Conservation (phyloP, 1,140 invertebrate species). For the Holcopasites calliopsidis region DNA sequence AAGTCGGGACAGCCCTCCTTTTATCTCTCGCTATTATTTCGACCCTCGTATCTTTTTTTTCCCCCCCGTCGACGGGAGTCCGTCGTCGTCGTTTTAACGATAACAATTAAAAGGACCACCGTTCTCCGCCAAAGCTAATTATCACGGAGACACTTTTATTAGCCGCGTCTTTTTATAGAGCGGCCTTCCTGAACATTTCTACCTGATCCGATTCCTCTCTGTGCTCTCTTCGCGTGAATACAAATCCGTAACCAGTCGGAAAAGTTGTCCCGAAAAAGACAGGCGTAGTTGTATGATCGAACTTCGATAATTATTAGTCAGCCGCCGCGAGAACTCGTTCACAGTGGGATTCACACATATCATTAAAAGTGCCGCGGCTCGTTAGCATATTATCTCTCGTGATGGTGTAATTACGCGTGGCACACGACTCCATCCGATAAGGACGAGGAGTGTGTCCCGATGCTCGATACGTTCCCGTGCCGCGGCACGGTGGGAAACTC, state of each 20-base stretch:
- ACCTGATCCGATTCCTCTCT: too few relatives aligned
- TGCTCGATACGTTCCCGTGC: slow-evolving; percentile 29
- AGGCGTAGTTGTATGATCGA: too few relatives aligned
- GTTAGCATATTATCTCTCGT: slow-evolving; percentile 74
- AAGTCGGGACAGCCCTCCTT: slow-evolving; percentile 64
- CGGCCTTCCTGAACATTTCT: slow-evolving; percentile 11
- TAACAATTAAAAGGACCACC: slow-evolving; percentile 70
- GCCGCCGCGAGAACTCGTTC: slow-evolving; percentile 62
- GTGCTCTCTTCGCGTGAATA: slow-evolving; percentile 13
- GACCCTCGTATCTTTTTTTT: slow-evolving; percentile 48
- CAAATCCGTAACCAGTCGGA: too few relatives aligned
- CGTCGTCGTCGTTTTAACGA: slow-evolving; percentile 67
- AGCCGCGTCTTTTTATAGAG: slow-evolving; percentile 43
- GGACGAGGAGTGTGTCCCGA: slow-evolving; percentile 36
- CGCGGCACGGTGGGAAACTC: slow-evolving; percentile 39
- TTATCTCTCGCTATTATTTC: slow-evolving; percentile 72
- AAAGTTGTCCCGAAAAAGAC: background rate
- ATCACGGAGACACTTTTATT: slow-evolving; percentile 68
- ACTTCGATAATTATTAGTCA: slow-evolving; percentile 51
- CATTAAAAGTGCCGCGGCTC: slow-evolving; percentile 63
- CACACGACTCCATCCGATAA: slow-evolving; percentile 69
- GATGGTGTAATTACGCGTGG: slow-evolving; percentile 62
- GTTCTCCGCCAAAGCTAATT: slow-evolving; percentile 68
- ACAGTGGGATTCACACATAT: slow-evolving; percentile 68
- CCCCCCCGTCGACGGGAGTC: slow-evolving; percentile 23